Percentiles rank a stretch among this genome's conserved stretches.
Evolutionary conservation across 2,888 invertebrate genomes (phyloP).

Genomic region (Nematopogon swammerdamellus): DNA sequence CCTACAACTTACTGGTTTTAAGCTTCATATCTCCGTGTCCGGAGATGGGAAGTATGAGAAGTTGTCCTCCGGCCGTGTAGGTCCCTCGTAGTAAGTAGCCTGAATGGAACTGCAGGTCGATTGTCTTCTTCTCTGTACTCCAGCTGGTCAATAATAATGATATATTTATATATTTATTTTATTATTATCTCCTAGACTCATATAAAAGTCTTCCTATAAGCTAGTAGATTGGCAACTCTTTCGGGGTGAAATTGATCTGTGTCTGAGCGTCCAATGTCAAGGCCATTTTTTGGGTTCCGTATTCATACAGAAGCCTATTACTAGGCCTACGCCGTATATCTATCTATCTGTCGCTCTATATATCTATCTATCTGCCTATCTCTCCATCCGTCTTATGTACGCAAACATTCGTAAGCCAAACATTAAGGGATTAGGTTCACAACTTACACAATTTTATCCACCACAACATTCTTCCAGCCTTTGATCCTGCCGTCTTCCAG

Average conservation of each 20-base stretch:
- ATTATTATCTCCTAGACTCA: no score
- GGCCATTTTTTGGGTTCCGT: no score
- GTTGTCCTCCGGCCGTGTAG: conserved; percentile 20
- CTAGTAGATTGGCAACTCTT: no score
- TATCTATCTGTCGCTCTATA: no score
- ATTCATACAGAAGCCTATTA: no score
- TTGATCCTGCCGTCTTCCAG: conserved; percentile 22
- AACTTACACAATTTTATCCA: conserved; percentile 24
- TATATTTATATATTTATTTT: no score
- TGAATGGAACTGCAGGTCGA: conserved; percentile 19
- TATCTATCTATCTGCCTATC: no score
- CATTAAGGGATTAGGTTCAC: not conserved
- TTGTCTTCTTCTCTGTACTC: conserved; percentile 20
- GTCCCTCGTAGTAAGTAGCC: conserved; percentile 20
- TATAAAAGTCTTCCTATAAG: no score
- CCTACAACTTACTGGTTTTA: conserved; percentile 20
- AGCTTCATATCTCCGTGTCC: conserved; percentile 21
- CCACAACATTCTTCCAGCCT: conserved; percentile 18
- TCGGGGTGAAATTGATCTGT: no score
- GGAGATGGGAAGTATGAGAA: conserved; percentile 19
- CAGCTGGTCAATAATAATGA: no score
- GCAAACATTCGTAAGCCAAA: not conserved
- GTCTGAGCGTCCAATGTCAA: no score
- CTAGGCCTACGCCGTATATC: no score
- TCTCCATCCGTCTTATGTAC: not conserved